phyloP scores from a whole-genome alignment of 2,113 vertebrate species.

The mouse (Mus musculus) region GRCm39 chr4:40572501-40573000 shows the following conservation, averaged over 20 bases:
- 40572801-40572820: not conserved
- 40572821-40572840: constrained; percentile 9
- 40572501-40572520: too few relatives aligned
- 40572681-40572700: not conserved
- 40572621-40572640: too few relatives aligned
- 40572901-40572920: not conserved
- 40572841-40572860: not conserved
- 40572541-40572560: not conserved
- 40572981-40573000: not conserved
- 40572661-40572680: not conserved
- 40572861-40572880: not conserved
- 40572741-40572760: not conserved
- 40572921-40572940: not conserved
- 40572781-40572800: constrained; percentile 21
- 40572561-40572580: not conserved
- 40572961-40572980: not conserved
- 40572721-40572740: not conserved
- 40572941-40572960: not conserved
- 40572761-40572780: not conserved
- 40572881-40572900: not conserved
- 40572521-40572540: not conserved
- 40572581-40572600: not conserved
- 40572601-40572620: not conserved
- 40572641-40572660: not conserved
- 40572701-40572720: not conserved